Evolutionary conservation across 2,113 vertebrate species (phyloP), one percentile per base, ranked within the genome.

Genomic region (Misgurnus mizolepis): DNA sequence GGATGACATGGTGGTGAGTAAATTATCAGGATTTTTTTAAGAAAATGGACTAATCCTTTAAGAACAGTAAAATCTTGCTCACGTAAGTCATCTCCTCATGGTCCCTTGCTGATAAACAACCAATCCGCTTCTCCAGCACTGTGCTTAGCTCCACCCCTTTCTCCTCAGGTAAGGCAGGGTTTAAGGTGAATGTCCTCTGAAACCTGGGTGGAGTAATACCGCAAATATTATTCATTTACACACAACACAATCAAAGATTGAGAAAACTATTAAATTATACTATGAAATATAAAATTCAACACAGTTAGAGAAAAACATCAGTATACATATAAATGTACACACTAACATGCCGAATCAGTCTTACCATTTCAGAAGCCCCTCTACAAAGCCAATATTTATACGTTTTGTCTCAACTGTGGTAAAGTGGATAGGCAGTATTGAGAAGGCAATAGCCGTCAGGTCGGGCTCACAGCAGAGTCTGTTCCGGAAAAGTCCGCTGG

Each of bases 21-120:
- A 34, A 34, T 34, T 34, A 34, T 34, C 27, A 2, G 27, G 27
- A 34, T 34, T 34, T 34, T 34, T 34, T 22, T 39, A 43, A 39
- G 17, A 15, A 18, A 4, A 3, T 45, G 11, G 3, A 68, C 9
- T 9, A 7, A 68, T 34, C 27, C 27, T 34, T 7, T 18, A 67
- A 64, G 69, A 2, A 40, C 34, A 72, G 6, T 53, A 8, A 62
- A 61, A 40, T 49, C 12, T 72, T 34, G 91, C 97, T 89, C 85
- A 99, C 98, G 4, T 95, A 93, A 70, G 96, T 96, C 93, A 99
- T 89, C 80, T 99, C 97, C 77, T 95, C 91, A 3, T 94, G 93
- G 85, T 94, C 89, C 62, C 84, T 91, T 0, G 89, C 95, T 8
- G 96, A 93, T 1, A 95, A 93, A 82, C 94, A 88, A 4, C 92